Evolutionary conservation across 1,140 invertebrate genomes (phyloP), one percentile per base, ranked within the genome.

Genomic region (Phthorimaea operculella): DNA sequence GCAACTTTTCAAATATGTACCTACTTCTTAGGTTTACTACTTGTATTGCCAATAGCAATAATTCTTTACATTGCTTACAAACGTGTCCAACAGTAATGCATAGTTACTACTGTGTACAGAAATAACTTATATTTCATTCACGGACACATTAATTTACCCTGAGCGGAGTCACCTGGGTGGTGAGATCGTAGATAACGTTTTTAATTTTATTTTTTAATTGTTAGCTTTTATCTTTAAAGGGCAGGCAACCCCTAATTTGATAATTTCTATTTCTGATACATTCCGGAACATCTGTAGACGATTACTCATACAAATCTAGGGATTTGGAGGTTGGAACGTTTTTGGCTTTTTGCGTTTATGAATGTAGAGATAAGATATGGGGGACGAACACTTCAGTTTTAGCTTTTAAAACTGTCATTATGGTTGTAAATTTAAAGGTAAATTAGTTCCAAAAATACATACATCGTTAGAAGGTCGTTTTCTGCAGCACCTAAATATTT

Each of bases 221-320:
- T 75, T 63, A 68, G 65, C 67, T 62, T 69, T 63, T 65, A 72
- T 61, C 57, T 47, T 39, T 9, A 47, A 56, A 70, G 68, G 72
- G 72, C 64, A 66, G 59, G 63, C 66, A 76, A 72, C 72, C 72
- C 78, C 71, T 47, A 47, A 47, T 39, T 39, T 39, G 36, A 39
- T 79, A 78, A 79, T 79, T 77, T 81, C 66, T 79, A 79, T 76
- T 79, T 73, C 74, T 76, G 70, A 79, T 70, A 68, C 54, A 63
- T 28, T 57, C 59, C 53, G 52, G 61, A 70, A 70, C 69, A 81
- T 79, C 73, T 81, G 78, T 69, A 54, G 57, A 57, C 66, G 59
- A 79, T 79, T 77, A 78, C 66, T 82, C 70, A 78, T 70, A 74
- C 61, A 64, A 68, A 76, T 69, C 64, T 61, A 42, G 28, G 63